Conservation (phyloP, 2,797 vertebrate species). For the Siniperca obscura region DNA sequence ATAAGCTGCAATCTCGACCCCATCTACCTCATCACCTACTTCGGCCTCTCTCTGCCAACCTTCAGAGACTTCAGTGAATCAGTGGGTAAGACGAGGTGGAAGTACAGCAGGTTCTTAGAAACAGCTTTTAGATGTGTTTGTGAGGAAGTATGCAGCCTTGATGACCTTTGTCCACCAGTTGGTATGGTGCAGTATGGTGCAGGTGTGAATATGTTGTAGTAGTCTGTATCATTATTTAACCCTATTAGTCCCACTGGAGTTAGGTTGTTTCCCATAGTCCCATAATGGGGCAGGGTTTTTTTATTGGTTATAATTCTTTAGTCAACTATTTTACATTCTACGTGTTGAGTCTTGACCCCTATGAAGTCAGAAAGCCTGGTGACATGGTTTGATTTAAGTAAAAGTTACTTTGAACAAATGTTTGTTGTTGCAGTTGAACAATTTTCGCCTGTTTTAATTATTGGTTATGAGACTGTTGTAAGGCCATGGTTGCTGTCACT, state of each 20-base stretch:
- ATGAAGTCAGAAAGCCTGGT: not conserved
- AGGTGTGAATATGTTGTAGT: not conserved
- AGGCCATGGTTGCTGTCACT: too few relatives aligned
- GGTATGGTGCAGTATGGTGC: not conserved
- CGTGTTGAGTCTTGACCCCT: not conserved
- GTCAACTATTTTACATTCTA: not conserved
- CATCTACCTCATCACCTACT: slow-evolving; percentile 88
- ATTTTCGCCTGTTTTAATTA: too few relatives aligned
- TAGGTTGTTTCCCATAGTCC: not conserved
- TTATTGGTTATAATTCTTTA: not conserved
- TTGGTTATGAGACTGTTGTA: too few relatives aligned
- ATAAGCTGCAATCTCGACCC: slow-evolving; percentile 83
- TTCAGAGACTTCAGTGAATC: slow-evolving; percentile 85
- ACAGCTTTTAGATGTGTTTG: not conserved
- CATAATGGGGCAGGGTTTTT: not conserved
- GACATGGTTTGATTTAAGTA: not conserved
- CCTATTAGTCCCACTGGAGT: not conserved
- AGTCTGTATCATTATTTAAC: slow-evolving; percentile 2
- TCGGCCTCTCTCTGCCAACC: slow-evolving; percentile 88
- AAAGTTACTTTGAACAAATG: not conserved
- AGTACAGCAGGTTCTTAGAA: not conserved
- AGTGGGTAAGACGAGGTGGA: slow-evolving; percentile 82
- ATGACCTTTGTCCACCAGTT: not conserved
- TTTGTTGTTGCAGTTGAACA: not conserved
- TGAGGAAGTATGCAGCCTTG: not conserved